Conservation (phyloP, 2,113 vertebrate species). For the Hymenochirus boettgeri region DNA sequence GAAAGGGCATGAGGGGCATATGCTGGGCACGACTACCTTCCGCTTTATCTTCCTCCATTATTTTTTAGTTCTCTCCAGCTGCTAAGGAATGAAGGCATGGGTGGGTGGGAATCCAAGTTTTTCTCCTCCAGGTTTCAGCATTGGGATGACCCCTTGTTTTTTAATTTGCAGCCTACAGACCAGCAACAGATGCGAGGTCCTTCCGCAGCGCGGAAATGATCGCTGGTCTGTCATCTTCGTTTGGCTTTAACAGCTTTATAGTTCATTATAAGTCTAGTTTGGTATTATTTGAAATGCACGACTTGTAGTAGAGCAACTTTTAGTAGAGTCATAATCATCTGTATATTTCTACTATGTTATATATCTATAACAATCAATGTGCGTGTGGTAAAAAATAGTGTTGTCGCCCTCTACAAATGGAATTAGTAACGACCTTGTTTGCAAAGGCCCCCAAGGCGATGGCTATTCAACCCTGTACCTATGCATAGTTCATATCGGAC, state of each 20-base stretch:
- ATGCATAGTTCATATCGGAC: too few species aligned
- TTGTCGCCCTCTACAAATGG: too few species aligned
- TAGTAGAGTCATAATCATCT: neutral
- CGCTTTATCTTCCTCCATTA: neutral
- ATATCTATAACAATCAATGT: too few species aligned
- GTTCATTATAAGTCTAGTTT: too few species aligned
- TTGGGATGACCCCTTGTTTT: conserved; percentile 23
- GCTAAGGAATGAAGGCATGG: neutral
- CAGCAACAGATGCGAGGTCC: conserved; percentile 93
- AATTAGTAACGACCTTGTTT: too few species aligned
- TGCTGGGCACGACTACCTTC: neutral
- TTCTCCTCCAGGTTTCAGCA: neutral
- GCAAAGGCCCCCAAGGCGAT: too few species aligned
- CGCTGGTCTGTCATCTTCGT: conserved; percentile 70
- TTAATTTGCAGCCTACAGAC: conserved; percentile 76
- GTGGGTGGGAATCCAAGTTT: neutral
- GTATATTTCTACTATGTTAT: too few species aligned
- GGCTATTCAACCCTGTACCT: too few species aligned
- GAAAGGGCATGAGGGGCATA: neutral
- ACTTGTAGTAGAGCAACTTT: too few species aligned
- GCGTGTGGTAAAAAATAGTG: too few species aligned
- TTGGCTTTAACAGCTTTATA: neutral
- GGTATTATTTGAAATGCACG: too few species aligned
- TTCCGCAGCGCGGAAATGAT: conserved; percentile 98
- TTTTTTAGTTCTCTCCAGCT: neutral